These are phyloP conservation scores for Porites cylindrica DNA, from an alignment of 92 coral and sea anemone genomes.

Conservation along the genomic window DNA sequence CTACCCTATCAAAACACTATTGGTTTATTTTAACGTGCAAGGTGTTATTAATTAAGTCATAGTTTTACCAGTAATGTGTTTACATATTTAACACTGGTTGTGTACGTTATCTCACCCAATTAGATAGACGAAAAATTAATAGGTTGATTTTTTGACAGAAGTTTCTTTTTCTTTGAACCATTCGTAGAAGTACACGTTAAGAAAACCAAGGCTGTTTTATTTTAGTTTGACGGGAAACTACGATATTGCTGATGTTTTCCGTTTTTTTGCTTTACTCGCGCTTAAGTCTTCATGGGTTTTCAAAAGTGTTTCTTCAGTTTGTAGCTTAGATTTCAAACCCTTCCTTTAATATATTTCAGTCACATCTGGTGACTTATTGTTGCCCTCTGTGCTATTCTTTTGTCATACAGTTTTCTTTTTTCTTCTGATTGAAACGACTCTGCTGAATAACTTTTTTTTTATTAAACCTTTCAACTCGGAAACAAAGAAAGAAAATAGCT, in stretches of 20 bases:
- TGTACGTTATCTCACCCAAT: slow-evolving; percentile 4
- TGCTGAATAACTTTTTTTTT: too few species aligned
- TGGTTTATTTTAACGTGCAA: slow-evolving; percentile 11
- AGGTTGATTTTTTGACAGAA: neutral
- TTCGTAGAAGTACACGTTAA: slow-evolving; percentile 5
- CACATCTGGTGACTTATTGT: neutral
- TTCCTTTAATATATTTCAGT: neutral
- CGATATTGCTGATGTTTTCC: neutral
- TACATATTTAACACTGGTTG: slow-evolving; percentile 27
- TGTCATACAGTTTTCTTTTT: neutral
- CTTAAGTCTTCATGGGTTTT: neutral
- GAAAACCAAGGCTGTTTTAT: neutral
- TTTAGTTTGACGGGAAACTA: neutral
- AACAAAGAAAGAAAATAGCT: too few species aligned
- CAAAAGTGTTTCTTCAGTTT: neutral
- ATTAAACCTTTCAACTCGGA: too few species aligned
- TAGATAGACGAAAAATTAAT: neutral
- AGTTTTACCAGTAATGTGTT: slow-evolving; percentile 26
- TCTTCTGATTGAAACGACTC: neutral
- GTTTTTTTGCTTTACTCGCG: neutral
- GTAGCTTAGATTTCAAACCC: neutral
- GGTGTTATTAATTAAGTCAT: slow-evolving; percentile 20
- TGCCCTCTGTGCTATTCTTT: neutral
- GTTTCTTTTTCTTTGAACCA: neutral
- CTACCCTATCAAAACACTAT: neutral